Evolutionary conservation across 2,888 invertebrate species (phyloP).

Genomic region (Pristionchus mayeri): DNA sequence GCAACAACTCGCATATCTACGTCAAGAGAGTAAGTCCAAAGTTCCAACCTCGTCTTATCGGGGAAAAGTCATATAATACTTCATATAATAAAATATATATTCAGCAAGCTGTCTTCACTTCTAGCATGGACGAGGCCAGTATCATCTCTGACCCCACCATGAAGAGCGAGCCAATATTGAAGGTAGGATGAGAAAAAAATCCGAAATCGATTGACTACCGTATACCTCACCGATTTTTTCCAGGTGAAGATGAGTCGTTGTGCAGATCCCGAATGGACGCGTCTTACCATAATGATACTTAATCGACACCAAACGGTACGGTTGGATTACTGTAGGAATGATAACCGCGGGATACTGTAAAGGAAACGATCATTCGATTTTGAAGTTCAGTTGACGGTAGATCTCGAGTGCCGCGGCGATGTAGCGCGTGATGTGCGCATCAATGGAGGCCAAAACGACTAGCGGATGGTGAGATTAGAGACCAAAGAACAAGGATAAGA

Average conservation of each 20-base stretch:
- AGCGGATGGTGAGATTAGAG: too few relatives aligned
- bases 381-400: neutral
- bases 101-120: slow-evolving; percentile 2
- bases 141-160: neutral
- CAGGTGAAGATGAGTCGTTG: slow-evolving; percentile 10
- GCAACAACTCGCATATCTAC: neutral
- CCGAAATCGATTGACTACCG: too few relatives aligned
- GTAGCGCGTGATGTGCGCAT: slow-evolving; percentile 14
- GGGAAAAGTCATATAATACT: too few relatives aligned
- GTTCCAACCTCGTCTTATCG: neutral
- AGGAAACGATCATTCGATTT: neutral
- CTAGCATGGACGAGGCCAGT: neutral
- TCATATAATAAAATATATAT: neutral
- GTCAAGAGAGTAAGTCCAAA: neutral
- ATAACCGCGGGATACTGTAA: too few relatives aligned
- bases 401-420: slow-evolving; percentile 30
- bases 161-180: neutral
- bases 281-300: slow-evolving; percentile 7
- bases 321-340: too few relatives aligned
- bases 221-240: neutral
- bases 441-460: neutral
- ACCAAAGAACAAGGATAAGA: too few relatives aligned
- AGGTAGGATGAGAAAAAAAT: neutral
- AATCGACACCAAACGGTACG: slow-evolving; percentile 2
- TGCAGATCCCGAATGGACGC: slow-evolving; percentile 28